These are phyloP conservation scores for Chrysodeixis includens DNA, from an alignment of 2,888 invertebrate species.

Conservation along the genomic window DNA sequence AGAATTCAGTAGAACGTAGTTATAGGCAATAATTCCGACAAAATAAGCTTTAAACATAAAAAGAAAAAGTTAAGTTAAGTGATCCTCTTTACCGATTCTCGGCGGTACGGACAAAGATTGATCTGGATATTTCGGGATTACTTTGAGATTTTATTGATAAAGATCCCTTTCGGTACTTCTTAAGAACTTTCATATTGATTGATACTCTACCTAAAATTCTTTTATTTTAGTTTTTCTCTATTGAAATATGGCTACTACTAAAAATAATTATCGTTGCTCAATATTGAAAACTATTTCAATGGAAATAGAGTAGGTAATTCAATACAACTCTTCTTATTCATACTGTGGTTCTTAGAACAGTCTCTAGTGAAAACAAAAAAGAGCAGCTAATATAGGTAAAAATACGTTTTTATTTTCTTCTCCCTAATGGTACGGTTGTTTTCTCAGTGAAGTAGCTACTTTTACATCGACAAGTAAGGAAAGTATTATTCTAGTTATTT, in stretches of 20 bases:
- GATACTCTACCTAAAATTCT: no score
- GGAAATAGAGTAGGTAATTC: no score
- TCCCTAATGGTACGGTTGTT: neutral
- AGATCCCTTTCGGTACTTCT: neutral
- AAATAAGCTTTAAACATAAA: no score
- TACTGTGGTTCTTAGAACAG: no score
- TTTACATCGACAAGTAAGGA: neutral
- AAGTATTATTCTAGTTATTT: neutral
- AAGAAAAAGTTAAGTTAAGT: no score
- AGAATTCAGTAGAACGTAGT: no score
- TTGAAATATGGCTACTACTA: no score
- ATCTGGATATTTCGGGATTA: neutral
- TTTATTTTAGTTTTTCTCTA: no score
- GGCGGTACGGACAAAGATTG: neutral
- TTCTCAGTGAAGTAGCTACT: neutral
- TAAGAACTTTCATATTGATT: neutral
- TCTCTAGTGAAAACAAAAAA: neutral
- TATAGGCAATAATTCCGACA: no score
- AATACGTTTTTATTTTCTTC: neutral
- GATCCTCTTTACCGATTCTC: neutral
- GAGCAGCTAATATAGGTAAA: neutral
- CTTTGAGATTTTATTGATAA: neutral
- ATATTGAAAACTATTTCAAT: no score
- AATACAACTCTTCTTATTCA: no score
- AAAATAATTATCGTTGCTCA: no score